Evolutionary conservation across 2,888 invertebrate species (phyloP), one percentile per base, ranked within the genome.

Genomic region (Lasiommata megera): DNA sequence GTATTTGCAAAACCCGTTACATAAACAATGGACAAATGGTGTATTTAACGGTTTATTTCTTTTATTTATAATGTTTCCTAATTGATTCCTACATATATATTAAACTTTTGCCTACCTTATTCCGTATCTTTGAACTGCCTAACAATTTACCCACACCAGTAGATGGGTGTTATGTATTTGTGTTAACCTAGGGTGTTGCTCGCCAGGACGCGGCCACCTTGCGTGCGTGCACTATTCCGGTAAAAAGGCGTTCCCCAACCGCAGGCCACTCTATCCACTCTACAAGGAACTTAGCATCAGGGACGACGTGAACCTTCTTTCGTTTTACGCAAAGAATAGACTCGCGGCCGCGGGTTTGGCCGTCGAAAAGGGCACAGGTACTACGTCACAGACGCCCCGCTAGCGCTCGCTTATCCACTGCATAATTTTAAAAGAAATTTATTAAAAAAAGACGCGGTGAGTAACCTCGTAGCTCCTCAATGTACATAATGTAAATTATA

Each of bases 211-310:
- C 82, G 96, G 96, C 71, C 94, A 95, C 92, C 93, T 97, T 86
- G 94, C 97, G 70, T 96, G 96, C 88, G 92, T 96, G 79, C 94
- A 94, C 80, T 96, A 96, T 92, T 94, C 95, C 79, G 96, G 95
- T 75, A 95, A 94, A 76, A 95, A 93, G 85, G 94, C 93, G 70
- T 95, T 95, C 88, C 93, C 95, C 76, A 93, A 94, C 82, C 94
- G 96, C 77, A 92, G 94, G 76, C 94, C 95, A 63, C 93, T 94
- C 79, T 92, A 92, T 85, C 94, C 95, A 64, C 93, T 94, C 79
- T 92, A 92, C 85, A 92, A 93, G 77, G 93, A 93, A 80, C 94
- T 96, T 74, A 95, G 95, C 86, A 93, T 96, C 82, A 94, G 94
- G 84, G 95, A 93, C 85, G 96, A 96, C 91, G 96, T 97, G 84